phyloP scores from a whole-genome alignment of 2,797 vertebrate species.

The Sebastes vulpes region DNA sequence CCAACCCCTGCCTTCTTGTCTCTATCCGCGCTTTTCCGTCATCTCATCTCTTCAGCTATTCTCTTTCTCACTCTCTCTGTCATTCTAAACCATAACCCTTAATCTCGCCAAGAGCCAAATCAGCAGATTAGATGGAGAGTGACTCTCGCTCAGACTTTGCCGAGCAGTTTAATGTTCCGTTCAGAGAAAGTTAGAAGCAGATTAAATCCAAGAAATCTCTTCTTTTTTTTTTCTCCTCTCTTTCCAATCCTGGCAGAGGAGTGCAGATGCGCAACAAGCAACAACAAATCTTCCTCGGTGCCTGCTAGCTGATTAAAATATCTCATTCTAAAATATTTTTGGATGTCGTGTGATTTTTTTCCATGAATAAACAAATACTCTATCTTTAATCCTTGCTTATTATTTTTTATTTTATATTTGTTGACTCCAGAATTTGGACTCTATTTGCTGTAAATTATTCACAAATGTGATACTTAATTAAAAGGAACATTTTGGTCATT shows the following conservation, averaged over 20 bases:
- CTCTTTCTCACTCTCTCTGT: slow-evolving; percentile 33
- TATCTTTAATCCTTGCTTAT: background rate
- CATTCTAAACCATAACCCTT: slow-evolving; percentile 67
- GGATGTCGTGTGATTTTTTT: background rate
- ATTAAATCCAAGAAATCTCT: slow-evolving; percentile 77
- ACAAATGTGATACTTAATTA: background rate
- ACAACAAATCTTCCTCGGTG: slow-evolving; percentile 2
- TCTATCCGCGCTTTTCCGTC: slow-evolving; percentile 23
- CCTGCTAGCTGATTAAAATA: slow-evolving; percentile 10
- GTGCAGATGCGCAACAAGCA: slow-evolving; percentile 41
- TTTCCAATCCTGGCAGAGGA: slow-evolving; percentile 38
- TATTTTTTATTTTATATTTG: background rate
- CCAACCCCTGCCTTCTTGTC: background rate
- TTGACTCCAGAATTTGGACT: background rate
- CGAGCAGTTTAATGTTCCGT: slow-evolving; percentile 70
- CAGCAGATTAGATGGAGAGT: slow-evolving; percentile 78
- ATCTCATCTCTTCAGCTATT: slow-evolving; percentile 47
- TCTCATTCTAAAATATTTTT: background rate
- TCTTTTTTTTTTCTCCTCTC: slow-evolving; percentile 7
- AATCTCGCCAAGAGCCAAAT: slow-evolving; percentile 80
- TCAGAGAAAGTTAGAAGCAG: slow-evolving; percentile 81
- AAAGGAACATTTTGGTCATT: background rate
- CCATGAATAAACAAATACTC: background rate
- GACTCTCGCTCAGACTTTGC: slow-evolving; percentile 63
- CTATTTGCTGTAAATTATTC: background rate